Conservation (phyloP, 1,140 invertebrate genomes). For the Drosophila albomicans region DNA sequence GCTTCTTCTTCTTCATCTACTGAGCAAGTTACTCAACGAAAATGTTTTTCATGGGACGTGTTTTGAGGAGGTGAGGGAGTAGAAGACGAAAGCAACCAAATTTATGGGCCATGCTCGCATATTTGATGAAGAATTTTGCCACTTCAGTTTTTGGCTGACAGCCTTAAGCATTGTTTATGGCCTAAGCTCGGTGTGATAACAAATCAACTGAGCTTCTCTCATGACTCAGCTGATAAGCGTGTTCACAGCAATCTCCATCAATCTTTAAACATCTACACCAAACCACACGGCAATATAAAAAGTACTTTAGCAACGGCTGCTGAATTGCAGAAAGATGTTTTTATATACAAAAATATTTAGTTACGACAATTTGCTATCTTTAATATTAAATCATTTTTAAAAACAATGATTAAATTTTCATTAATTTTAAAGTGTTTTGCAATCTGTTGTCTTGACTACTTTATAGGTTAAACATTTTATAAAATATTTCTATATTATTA, state of each 20-base stretch:
- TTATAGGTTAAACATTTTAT: no score
- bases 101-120: constrained; percentile 21
- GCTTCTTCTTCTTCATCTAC: no score
- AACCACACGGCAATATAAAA: background rate
- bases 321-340: no score
- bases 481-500: no score
- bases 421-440: no score
- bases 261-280: background rate
- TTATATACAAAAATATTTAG: no score
- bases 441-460: no score
- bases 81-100: background rate
- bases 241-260: background rate
- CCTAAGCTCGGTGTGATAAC: background rate
- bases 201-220: background rate
- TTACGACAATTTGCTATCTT: no score
- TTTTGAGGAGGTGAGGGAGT: background rate
- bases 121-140: constrained; percentile 43
- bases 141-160: constrained; percentile 40
- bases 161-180: constrained; percentile 19
- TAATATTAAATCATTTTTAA: no score
- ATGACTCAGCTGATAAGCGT: constrained; percentile 10
- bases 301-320: background rate
- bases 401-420: no score
- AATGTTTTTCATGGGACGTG: background rate
- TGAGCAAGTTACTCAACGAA: constrained; percentile 20